Percentiles rank a stretch among this genome's conserved stretches.
These are phyloP conservation scores for Conus canariensis DNA, from an alignment of 2,888 invertebrate species.

Conservation along the genomic window DNA sequence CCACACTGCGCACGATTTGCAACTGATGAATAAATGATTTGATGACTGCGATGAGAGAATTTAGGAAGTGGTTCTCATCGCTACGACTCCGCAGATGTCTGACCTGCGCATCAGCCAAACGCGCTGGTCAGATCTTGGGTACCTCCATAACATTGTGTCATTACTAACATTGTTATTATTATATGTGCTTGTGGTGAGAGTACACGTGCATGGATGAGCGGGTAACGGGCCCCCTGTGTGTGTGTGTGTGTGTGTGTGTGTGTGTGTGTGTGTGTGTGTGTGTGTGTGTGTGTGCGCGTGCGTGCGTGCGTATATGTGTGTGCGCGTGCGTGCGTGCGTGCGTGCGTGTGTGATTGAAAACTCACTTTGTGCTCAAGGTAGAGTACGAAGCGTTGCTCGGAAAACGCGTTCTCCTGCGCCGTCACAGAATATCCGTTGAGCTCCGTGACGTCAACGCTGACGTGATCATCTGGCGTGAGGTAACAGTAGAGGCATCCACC, in stretches of 20 bases:
- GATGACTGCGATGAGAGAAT: too few species aligned
- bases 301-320: background rate
- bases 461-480: constrained; percentile 60
- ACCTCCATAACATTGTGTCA: too few species aligned
- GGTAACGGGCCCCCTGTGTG: background rate
- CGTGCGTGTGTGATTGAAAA: background rate
- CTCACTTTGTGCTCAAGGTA: constrained; percentile 64
- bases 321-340: background rate
- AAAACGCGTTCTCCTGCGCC: constrained; percentile 60
- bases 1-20: too few species aligned
- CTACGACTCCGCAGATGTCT: too few species aligned
- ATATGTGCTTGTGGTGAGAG: too few species aligned
- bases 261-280: constrained; percentile 14
- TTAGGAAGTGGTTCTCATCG: too few species aligned
- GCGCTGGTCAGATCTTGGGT: too few species aligned
- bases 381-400: constrained; percentile 63
- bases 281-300: background rate
- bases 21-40: too few species aligned
- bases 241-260: background rate
- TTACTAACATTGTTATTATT: too few species aligned
- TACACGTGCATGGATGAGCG: background rate
- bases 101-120: too few species aligned
- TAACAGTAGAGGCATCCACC: constrained; percentile 65
- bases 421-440: constrained; percentile 62
- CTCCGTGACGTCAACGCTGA: constrained; percentile 65